Conservation (phyloP, 2,888 invertebrate genomes). For the Drosophila macrospina region DNA sequence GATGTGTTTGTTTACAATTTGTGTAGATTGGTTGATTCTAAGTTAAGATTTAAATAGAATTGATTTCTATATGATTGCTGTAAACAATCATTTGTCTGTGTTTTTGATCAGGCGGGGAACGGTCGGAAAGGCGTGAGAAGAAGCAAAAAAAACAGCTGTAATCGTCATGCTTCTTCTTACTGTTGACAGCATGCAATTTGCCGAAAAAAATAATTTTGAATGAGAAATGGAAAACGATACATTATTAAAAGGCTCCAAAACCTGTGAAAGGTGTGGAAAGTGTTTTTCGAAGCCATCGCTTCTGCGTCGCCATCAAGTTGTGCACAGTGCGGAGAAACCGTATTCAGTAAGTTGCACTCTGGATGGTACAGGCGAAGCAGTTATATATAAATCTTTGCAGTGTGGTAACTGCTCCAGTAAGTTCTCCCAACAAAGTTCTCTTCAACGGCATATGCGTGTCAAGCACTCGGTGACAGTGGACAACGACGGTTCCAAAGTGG, state of each 20-base stretch:
- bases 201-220: neutral
- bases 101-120: slow-evolving; percentile 8
- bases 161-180: slow-evolving; percentile 19
- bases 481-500: slow-evolving; percentile 22
- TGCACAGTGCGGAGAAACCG: slow-evolving; percentile 61
- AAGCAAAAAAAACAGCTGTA: slow-evolving; percentile 17
- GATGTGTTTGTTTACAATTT: slow-evolving; percentile 68
- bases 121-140: neutral
- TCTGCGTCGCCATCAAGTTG: slow-evolving; percentile 63
- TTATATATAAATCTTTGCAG: slow-evolving; percentile 22
- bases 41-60: slow-evolving; percentile 56
- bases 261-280: slow-evolving; percentile 57
- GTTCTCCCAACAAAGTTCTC: slow-evolving; percentile 45
- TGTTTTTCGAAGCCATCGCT: slow-evolving; percentile 64
- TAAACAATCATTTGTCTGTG: slow-evolving; percentile 39
- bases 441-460: slow-evolving; percentile 40
- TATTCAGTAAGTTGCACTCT: slow-evolving; percentile 50
- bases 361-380: no score
- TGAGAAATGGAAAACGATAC: slow-evolving; percentile 5
- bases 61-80: slow-evolving; percentile 58
- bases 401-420: slow-evolving; percentile 34
- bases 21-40: slow-evolving; percentile 52
- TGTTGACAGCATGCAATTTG: neutral
- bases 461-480: slow-evolving; percentile 19
- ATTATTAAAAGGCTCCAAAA: slow-evolving; percentile 22